A percentile compares a stretch with the other conserved stretches of the same genome.
Evolutionary conservation across 2,888 invertebrate species (phyloP).

Genomic region (Julus scanicus): DNA sequence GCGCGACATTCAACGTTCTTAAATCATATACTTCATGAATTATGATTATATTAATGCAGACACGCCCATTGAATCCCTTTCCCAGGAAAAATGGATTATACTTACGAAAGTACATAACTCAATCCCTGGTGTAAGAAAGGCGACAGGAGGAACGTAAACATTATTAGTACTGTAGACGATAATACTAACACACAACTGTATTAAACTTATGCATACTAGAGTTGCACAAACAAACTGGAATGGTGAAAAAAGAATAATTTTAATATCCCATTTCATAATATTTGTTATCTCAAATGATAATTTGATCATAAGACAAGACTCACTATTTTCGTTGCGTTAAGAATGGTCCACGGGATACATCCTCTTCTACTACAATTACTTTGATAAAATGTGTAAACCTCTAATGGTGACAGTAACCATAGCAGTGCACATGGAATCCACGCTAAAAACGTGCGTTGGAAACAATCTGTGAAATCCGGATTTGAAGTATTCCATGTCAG

Average conservation of each 20-base stretch:
- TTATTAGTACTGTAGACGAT: neutral
- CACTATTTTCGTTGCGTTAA: slow-evolving; percentile 78
- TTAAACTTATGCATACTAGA: slow-evolving; percentile 45
- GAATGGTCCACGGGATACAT: slow-evolving; percentile 62
- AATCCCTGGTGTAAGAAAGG: slow-evolving; percentile 81
- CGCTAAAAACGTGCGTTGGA: slow-evolving; percentile 67
- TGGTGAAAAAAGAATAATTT: neutral
- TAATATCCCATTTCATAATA: neutral
- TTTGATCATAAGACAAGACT: slow-evolving; percentile 55
- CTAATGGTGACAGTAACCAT: slow-evolving; percentile 63
- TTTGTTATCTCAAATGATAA: neutral
- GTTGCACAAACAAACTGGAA: slow-evolving; percentile 48
- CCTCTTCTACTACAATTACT: slow-evolving; percentile 58
- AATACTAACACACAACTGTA: slow-evolving; percentile 46
- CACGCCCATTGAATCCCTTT: neutral
- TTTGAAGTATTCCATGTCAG: slow-evolving; percentile 82
- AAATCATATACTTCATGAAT: too few species aligned
- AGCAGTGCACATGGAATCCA: slow-evolving; percentile 67
- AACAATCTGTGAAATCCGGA: slow-evolving; percentile 82
- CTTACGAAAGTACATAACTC: slow-evolving; percentile 86
- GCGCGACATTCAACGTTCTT: too few species aligned
- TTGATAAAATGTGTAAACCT: slow-evolving; percentile 69
- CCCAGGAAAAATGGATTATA: slow-evolving; percentile 62
- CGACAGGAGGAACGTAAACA: slow-evolving; percentile 69
- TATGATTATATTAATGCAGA: neutral